Base-by-base conservation (phyloP, 2,113 vertebrate species). In the Ellobius talpinus region DNA sequence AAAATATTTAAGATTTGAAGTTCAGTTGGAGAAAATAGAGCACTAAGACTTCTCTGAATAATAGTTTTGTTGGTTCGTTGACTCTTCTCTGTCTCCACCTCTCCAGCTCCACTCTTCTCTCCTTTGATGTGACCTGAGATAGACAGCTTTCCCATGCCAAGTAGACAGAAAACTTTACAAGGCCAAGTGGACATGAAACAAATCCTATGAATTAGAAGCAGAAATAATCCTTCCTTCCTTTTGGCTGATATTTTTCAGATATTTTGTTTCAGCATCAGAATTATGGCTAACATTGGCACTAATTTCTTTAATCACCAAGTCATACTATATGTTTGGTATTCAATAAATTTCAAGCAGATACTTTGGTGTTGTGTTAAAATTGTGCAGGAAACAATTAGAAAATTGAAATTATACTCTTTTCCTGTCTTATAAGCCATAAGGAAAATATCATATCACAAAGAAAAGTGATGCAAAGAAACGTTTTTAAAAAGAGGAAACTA, bases 31-130 rank as follows among this genome's bases (percentile, higher is more conserved):
- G 31, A 50, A 88, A 55, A 47, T 55, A 11, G 66, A 70, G 10
- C 33, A n/a, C 21, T 72, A 4, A 72, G 47, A 9, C 10, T 68
- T 68, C 3, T 50, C 19, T 50, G 19, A 36, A 52, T 19, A 13
- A 4, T 68, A 68, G 17, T 58, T 58, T 65, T 72, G 8, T 26
- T 26, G 6, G 7, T 4, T 42, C 45, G 13, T 61, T 63, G n/a
- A 65, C 26, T 61, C 17, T 55, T 55, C 17, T 58, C 36, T 58
- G 10, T 14, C 10, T 39, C 17, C 33, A 39, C 9, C 11, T 26
- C 7, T 72, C 36, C 1, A 13, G 7, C 13, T 6, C 36, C 7
- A 39, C 1, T 2, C 7, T 42, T 39, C 14, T 29, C 21, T 39
- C n/a, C 23, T n/a, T 12, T 72, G 24, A 23, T 14, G 7, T 87